These are phyloP conservation scores for Barbus barbus DNA, from an alignment of 2,113 vertebrate genomes.

Conservation along the genomic window DNA sequence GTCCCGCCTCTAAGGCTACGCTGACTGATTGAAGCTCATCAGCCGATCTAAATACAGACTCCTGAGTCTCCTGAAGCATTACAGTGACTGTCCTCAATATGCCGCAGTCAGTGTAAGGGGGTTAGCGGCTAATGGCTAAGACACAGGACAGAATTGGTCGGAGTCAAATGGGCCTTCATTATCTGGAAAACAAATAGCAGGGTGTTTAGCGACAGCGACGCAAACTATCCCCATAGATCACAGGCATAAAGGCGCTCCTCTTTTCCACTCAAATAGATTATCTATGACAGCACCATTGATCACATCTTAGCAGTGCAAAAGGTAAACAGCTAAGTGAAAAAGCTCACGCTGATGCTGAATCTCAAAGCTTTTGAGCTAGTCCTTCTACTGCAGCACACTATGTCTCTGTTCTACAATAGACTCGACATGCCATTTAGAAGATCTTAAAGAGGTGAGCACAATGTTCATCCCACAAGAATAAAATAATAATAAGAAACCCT, in stretches of 20 bases:
- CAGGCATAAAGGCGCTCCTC: slow-evolving; percentile 64
- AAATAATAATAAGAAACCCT: slow-evolving; percentile 45
- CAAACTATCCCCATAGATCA: slow-evolving; percentile 61
- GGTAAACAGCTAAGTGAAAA: slow-evolving; percentile 59
- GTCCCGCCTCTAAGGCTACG: slow-evolving; percentile 3
- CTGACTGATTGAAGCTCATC: slow-evolving; percentile 39
- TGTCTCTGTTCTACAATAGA: slow-evolving; percentile 62
- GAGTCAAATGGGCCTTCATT: slow-evolving; percentile 69
- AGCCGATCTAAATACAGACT: slow-evolving; percentile 19
- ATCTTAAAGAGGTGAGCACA: slow-evolving; percentile 69
- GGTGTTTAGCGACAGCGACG: slow-evolving; percentile 65
- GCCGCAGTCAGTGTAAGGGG: not conserved
- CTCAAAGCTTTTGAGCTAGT: slow-evolving; percentile 66
- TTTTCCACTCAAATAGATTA: slow-evolving; percentile 66
- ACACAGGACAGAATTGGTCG: slow-evolving; percentile 61
- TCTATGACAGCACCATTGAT: slow-evolving; percentile 67
- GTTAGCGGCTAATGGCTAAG: slow-evolving; percentile 56
- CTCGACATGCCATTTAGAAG: slow-evolving; percentile 68
- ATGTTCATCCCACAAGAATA: slow-evolving; percentile 68
- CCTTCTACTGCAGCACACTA: slow-evolving; percentile 59
- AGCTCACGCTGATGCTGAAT: slow-evolving; percentile 54
- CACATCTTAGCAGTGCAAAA: slow-evolving; percentile 58
- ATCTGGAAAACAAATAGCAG: slow-evolving; percentile 70
- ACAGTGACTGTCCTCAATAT: not conserved
- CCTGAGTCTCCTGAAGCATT: slow-evolving; percentile 4